phyloP scores from a whole-genome alignment of 2,797 vertebrate genomes.

The Spinibarbus caldwelli region DNA sequence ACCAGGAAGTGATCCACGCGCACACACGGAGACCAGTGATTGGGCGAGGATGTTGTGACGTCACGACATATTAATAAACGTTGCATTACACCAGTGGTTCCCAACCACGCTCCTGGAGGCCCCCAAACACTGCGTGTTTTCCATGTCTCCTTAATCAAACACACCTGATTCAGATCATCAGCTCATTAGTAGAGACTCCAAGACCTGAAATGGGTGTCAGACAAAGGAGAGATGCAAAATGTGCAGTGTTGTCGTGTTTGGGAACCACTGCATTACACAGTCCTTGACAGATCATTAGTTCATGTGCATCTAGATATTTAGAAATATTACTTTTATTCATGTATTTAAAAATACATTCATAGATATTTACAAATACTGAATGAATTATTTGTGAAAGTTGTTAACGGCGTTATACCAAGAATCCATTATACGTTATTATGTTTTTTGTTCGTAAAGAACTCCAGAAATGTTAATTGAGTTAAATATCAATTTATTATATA shows the following conservation, averaged over 20 bases:
- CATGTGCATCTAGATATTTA: background rate
- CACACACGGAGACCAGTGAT: constrained; percentile 64
- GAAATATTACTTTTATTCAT: background rate
- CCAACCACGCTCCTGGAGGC: too few relatives aligned
- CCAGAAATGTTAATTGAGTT: background rate
- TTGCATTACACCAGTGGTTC: too few relatives aligned
- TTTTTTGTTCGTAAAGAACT: background rate
- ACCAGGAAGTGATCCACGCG: constrained; percentile 67
- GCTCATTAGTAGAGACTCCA: too few relatives aligned
- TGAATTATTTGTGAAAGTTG: background rate
- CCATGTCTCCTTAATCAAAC: too few relatives aligned
- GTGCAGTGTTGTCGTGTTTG: too few relatives aligned
- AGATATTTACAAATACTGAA: background rate
- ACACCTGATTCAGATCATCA: too few relatives aligned
- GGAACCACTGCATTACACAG: too few relatives aligned
- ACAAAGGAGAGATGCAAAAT: too few relatives aligned
- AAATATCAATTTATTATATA: too few relatives aligned
- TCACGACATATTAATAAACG: background rate
- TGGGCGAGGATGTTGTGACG: constrained; percentile 60
- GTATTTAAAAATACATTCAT: background rate
- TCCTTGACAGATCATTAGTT: background rate
- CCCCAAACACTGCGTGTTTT: too few relatives aligned
- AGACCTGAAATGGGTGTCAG: too few relatives aligned
- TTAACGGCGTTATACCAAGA: too few relatives aligned
- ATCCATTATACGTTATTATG: background rate